Evolutionary conservation across 1,140 invertebrate species (phyloP).

Genomic region (Dreissena rostriformis): DNA sequence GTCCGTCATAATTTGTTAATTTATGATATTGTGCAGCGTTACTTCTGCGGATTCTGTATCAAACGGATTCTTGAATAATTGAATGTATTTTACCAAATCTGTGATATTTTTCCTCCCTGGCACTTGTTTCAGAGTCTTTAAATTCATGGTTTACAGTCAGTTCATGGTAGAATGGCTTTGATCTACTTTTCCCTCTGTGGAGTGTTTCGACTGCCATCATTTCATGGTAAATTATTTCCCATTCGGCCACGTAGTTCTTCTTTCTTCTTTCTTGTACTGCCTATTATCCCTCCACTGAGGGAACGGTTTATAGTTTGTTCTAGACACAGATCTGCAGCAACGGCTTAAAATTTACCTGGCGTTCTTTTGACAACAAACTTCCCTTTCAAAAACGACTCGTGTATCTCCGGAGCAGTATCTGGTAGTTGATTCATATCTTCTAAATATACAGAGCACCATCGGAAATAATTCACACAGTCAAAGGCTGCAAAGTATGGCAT

Average conservation of each 20-base stretch:
- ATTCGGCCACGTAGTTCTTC: conserved; percentile 36
- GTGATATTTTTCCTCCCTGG: conserved; percentile 30
- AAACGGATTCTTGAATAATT: conserved; percentile 29
- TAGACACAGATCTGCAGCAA: conserved; percentile 21
- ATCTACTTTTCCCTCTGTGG: conserved; percentile 2
- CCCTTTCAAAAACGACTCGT: neutral
- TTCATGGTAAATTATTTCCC: conserved; percentile 39
- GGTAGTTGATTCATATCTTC: conserved; percentile 43
- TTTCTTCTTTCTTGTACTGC: no score
- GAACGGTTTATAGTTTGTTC: conserved; percentile 23
- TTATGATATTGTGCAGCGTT: conserved; percentile 30
- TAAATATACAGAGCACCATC: conserved; percentile 24
- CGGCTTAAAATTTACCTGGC: conserved; percentile 5
- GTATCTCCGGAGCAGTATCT: conserved; percentile 7
- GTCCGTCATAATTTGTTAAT: conserved; percentile 27
- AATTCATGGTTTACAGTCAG: conserved; percentile 17
- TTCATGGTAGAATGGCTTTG: conserved; percentile 18
- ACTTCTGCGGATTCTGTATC: neutral
- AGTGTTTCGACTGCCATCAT: conserved; percentile 10
- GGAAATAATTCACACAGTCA: conserved; percentile 10
- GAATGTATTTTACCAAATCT: conserved; percentile 5
- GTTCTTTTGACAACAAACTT: conserved; percentile 27
- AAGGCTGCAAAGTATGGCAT: conserved; percentile 34
- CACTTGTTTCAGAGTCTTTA: conserved; percentile 2
- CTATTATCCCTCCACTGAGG: conserved; percentile 18